These are phyloP conservation scores for Macaria notata DNA, from an alignment of 2,888 invertebrate genomes.

Conservation along the genomic window DNA sequence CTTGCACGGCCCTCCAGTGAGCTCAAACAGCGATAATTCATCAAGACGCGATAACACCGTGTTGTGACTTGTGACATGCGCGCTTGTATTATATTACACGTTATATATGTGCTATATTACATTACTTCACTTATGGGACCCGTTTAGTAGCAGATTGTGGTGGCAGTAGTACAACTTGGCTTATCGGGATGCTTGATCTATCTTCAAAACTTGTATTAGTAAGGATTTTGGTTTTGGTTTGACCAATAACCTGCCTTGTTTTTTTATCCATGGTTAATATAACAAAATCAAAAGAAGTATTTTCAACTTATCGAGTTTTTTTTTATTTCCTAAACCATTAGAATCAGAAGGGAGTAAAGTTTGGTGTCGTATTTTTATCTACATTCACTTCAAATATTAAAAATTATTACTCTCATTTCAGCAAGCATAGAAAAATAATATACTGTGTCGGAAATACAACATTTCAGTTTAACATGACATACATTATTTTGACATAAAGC, in stretches of 20 bases:
- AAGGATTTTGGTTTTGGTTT: no score
- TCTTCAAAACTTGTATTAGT: no score
- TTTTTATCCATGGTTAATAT: no score
- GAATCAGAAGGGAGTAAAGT: no score
- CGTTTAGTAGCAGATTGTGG: constrained; percentile 8
- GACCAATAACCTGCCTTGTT: no score
- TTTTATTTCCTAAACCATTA: no score
- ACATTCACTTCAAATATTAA: no score
- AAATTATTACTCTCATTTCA: no score
- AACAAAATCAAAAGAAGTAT: no score
- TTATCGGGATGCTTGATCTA: not conserved
- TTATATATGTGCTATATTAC: constrained; percentile 26
- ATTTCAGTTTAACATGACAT: constrained; percentile 25
- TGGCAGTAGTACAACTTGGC: constrained; percentile 15
- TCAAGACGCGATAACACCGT: constrained; percentile 68
- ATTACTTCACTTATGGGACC: constrained; percentile 21
- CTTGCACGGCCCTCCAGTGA: constrained; percentile 35
- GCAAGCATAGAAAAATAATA: not conserved
- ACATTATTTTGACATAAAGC: constrained; percentile 22
- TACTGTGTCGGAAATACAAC: constrained; percentile 7
- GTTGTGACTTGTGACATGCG: constrained; percentile 58
- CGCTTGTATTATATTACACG: constrained; percentile 42
- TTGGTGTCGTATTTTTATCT: no score
- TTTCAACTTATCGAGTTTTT: no score
- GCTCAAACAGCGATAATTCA: constrained; percentile 62